Evolutionary conservation across 2,888 invertebrate genomes (phyloP).

Genomic region (Allophyes oxyacanthae): DNA sequence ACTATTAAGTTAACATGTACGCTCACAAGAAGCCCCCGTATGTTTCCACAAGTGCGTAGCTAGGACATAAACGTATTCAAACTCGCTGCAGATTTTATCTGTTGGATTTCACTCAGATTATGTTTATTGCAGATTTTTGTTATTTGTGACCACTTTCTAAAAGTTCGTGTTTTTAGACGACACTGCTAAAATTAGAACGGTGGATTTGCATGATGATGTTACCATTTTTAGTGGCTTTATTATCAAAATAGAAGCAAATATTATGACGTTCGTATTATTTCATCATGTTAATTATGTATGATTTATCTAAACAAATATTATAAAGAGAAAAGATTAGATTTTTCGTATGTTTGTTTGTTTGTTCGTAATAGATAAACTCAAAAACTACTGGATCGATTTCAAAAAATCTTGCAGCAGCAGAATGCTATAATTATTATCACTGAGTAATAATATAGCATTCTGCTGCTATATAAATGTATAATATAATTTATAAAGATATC

Average conservation of each 20-base stretch:
- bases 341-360: too few relatives aligned
- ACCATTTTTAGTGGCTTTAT: too few relatives aligned
- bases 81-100: conserved; percentile 58
- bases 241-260: neutral
- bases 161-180: conserved; percentile 31
- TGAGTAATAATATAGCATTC: too few relatives aligned
- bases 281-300: neutral
- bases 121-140: conserved; percentile 54
- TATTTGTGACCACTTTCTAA: conserved; percentile 62
- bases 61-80: conserved; percentile 58
- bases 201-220: conserved; percentile 1
- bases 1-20: neutral
- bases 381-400: too few relatives aligned
- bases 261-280: neutral
- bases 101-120: conserved; percentile 60
- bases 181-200: conserved; percentile 12
- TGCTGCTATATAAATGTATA: too few relatives aligned
- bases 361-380: too few relatives aligned
- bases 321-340: too few relatives aligned
- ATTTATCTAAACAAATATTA: too few relatives aligned
- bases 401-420: too few relatives aligned
- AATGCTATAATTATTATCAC: too few relatives aligned
- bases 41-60: conserved; percentile 26
- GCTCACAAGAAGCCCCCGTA: conserved; percentile 6
- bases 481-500: too few relatives aligned